Evolutionary conservation across 2,888 invertebrate genomes (phyloP), one percentile per base, ranked within the genome.

Genomic region (Hedychridium roseum): DNA sequence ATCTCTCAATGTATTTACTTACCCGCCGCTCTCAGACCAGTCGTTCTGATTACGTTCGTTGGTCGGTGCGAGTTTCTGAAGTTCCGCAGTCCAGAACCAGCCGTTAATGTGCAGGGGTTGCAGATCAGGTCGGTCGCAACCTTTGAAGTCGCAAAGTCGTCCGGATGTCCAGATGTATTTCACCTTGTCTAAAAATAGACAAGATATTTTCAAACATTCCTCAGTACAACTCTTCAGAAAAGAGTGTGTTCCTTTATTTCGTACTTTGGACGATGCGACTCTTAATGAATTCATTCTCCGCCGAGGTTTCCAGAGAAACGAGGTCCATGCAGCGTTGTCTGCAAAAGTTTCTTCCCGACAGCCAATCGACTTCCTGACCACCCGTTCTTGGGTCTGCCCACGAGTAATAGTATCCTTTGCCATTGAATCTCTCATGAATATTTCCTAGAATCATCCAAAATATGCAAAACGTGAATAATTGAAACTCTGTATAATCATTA

Each of bases 111-210:
- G 84, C 55, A 88, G 83, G 23, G 94, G 94, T 64, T 91, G 88
- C 62, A 94, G 82, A 76, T 94, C 94, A 20, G 90, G 85, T 44
- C 94, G 86, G 71, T 92, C 91, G 75, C 94, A 94, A 51, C 93
- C 93, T 78, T 91, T 90, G 83, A 94, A 94, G 80, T 94, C 93
- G 73, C 94, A 94, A 38, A 92, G 82, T 57, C 94, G 89, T 47
- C 94, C 94, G 40, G 91, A 91, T 16, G 94, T 93, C 94, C 94
- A 94, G 73, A 93, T 93, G 80, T 93, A 94, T 81, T 91, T 91
- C 21, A 91, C 87, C 85, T 91, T 79, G 17, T 79, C 81, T 80
- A 37, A 1, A 66, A 61, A 50, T 32, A 11, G 32, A 34, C 32
- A 37, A 17, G 36, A 7, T 40, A n/a, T n/a, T n/a, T 32, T 37